A percentile compares a stretch with the other conserved stretches of the same genome.
phyloP scores from a whole-genome alignment of 2,888 invertebrate genomes.

The Oxystoma pomonae region DNA sequence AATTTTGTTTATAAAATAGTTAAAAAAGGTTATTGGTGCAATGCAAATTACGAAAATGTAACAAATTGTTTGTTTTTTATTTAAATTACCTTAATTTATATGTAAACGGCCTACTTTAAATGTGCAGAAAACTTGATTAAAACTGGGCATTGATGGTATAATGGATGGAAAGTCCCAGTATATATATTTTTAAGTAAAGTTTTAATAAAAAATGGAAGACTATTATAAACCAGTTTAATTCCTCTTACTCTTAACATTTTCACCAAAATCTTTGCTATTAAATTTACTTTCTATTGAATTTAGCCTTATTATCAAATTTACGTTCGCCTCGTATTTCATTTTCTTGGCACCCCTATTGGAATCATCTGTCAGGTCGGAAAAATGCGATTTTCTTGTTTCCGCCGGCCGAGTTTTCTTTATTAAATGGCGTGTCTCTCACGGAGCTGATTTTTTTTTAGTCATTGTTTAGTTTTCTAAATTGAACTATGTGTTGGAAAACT shows the following conservation, averaged over 20 bases:
- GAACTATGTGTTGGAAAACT: no score
- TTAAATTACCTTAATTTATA: no score
- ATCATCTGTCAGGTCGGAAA: slow-evolving; percentile 62
- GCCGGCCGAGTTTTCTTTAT: slow-evolving; percentile 7
- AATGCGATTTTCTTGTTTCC: slow-evolving; percentile 65
- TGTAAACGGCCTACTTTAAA: no score
- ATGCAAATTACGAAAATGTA: no score
- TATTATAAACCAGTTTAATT: neutral
- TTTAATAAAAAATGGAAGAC: neutral
- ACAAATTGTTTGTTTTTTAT: no score
- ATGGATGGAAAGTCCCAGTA: no score
- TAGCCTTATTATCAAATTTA: neutral
- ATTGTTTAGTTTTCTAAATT: slow-evolving; percentile 76
- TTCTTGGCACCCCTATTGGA: slow-evolving; percentile 71
- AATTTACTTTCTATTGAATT: slow-evolving; percentile 38
- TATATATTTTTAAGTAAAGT: no score
- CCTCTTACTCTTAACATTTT: slow-evolving; percentile 16
- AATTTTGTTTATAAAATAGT: no score
- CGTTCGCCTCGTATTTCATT: slow-evolving; percentile 61
- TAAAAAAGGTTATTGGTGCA: no score
- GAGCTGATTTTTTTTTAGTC: slow-evolving; percentile 64
- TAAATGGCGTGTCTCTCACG: slow-evolving; percentile 51
- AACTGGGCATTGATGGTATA: no score
- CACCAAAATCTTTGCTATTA: slow-evolving; percentile 19
- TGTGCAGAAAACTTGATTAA: no score